phyloP scores from a whole-genome alignment of 2,797 vertebrate genomes.

The Chelmon rostratus region DNA sequence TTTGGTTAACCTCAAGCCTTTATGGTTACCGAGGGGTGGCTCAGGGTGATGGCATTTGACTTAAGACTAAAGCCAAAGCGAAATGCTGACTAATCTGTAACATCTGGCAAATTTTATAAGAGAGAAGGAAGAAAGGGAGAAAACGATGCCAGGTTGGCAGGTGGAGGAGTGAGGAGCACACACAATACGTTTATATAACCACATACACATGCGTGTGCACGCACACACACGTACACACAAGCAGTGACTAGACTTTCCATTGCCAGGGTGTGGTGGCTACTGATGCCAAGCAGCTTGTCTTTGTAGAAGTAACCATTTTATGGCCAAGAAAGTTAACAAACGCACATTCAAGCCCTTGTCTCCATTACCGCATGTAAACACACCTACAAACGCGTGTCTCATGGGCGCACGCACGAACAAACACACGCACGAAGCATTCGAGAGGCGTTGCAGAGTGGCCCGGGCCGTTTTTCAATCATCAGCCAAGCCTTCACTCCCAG shows the following conservation, averaged over 20 bases:
- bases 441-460: constrained; percentile 24
- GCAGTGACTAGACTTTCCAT: constrained; percentile 51
- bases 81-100: constrained; percentile 81
- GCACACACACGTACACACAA: constrained; percentile 43
- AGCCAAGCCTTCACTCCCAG: constrained; percentile 47
- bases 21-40: constrained; percentile 79
- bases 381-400: not conserved
- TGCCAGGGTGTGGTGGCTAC: constrained; percentile 51
- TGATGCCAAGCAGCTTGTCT: constrained; percentile 51
- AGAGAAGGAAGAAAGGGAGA: constrained; percentile 41
- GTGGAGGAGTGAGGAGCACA: constrained; percentile 69
- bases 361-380: constrained; percentile 29
- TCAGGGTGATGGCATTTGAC: constrained; percentile 80
- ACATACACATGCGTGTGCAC: constrained; percentile 36
- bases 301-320: constrained; percentile 13
- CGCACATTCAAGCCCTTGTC: constrained; percentile 25
- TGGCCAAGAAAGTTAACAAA: constrained; percentile 49
- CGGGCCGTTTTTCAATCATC: constrained; percentile 63
- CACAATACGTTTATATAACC: constrained; percentile 53
- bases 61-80: constrained; percentile 71
- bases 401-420: constrained; percentile 1
- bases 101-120: constrained; percentile 78
- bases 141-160: constrained; percentile 73
- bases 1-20: constrained; percentile 83
- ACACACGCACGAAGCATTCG: constrained; percentile 10